Conservation (phyloP, 2,797 vertebrate species). For the Allenopithecus nigroviridis region DNA sequence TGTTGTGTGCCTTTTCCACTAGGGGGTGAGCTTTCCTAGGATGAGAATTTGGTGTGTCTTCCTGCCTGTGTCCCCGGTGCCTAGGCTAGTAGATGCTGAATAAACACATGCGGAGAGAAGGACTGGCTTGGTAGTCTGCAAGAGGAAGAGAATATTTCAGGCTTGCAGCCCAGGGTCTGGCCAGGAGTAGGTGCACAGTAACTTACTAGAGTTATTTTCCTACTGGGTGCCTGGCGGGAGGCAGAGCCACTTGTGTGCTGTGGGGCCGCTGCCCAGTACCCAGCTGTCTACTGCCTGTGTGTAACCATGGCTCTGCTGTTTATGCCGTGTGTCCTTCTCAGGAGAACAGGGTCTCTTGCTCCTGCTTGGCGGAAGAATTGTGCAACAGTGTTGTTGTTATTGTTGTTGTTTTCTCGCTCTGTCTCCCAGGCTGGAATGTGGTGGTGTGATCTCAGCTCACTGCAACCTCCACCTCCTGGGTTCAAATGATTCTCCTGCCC, state of each 20-base stretch:
- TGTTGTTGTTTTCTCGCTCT: no score
- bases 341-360: not conserved
- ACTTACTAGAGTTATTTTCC: not conserved
- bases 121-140: not conserved
- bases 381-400: not conserved
- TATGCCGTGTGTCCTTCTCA: not conserved
- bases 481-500: no score
- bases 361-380: not conserved
- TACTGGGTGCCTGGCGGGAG: not conserved
- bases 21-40: not conserved
- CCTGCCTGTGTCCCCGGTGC: not conserved
- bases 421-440: no score
- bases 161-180: no score
- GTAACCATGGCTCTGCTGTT: not conserved
- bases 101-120: not conserved
- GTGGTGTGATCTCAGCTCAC: no score
- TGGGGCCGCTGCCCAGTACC: not conserved
- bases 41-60: not conserved
- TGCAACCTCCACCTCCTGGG: no score
- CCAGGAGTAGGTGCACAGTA: not conserved
- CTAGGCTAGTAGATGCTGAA: not conserved
- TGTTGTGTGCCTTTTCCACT: not conserved
- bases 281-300: fast-evolving
- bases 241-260: not conserved
- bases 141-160: not conserved